These are phyloP conservation scores for Drosophila arawakana DNA, from an alignment of 1,140 invertebrate genomes.

Conservation along the genomic window DNA sequence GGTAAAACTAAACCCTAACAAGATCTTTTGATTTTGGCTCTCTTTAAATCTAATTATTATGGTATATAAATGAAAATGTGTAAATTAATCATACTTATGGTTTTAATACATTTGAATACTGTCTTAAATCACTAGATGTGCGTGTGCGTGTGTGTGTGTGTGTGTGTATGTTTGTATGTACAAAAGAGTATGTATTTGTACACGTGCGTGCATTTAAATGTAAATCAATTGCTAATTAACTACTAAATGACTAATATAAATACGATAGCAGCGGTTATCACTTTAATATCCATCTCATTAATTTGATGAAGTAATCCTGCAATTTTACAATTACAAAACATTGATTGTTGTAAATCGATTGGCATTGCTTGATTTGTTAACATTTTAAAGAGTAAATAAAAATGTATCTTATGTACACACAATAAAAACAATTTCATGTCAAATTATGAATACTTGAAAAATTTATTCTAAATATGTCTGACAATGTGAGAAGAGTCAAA, in stretches of 20 bases:
- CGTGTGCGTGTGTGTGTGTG: constrained; percentile 20
- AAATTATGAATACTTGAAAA: too few species aligned
- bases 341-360: constrained; percentile 52
- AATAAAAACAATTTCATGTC: neutral
- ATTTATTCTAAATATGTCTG: too few species aligned
- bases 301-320: constrained; percentile 84
- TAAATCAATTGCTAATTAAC: constrained; percentile 55
- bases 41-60: constrained; percentile 28
- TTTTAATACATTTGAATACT: constrained; percentile 29
- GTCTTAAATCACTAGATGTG: constrained; percentile 36
- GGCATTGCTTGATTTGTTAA: constrained; percentile 15
- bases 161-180: constrained; percentile 36
- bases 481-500: too few species aligned
- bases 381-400: constrained; percentile 1
- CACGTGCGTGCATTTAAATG: constrained; percentile 40
- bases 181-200: constrained; percentile 57
- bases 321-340: constrained; percentile 80
- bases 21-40: constrained; percentile 55
- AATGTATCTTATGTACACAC: neutral
- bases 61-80: constrained; percentile 2
- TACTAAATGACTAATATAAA: constrained; percentile 54
- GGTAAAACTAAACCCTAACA: constrained; percentile 18
- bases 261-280: constrained; percentile 79
- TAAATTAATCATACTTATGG: constrained; percentile 15
- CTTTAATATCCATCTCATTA: constrained; percentile 84